These are phyloP conservation scores for Rhincodon typus DNA, from an alignment of 2,797 vertebrate species.

Conservation along the genomic window DNA sequence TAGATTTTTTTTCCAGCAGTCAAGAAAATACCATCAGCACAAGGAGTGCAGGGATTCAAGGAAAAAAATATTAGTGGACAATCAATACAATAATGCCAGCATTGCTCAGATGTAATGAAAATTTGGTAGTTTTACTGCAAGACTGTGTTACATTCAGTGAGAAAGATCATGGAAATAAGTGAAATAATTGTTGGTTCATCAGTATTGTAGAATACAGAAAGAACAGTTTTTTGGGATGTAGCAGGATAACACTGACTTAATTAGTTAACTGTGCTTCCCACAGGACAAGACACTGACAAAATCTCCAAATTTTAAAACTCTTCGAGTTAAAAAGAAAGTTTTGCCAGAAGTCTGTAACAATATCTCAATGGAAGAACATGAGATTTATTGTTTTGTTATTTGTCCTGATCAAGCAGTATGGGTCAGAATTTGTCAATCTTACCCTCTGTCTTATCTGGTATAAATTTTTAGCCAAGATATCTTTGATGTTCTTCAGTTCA, in stretches of 20 bases:
- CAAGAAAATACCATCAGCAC: background rate
- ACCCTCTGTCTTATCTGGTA: slow-evolving; percentile 91
- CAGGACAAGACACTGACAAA: background rate
- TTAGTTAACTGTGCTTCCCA: too few relatives aligned
- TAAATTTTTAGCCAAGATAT: slow-evolving; percentile 90
- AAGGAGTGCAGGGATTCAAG: background rate
- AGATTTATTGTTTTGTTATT: background rate
- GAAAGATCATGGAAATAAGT: background rate
- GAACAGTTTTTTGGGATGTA: background rate
- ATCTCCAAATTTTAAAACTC: background rate
- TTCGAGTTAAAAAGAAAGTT: background rate
- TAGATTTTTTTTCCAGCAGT: background rate
- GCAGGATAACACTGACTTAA: background rate
- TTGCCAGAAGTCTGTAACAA: background rate
- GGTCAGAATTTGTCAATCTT: slow-evolving; percentile 49
- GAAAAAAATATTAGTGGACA: background rate
- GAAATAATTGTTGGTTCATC: background rate
- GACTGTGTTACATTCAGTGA: background rate
- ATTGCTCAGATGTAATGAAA: background rate
- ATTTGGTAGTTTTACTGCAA: background rate
- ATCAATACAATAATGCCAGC: background rate
- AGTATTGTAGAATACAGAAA: background rate
- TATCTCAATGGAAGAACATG: background rate
- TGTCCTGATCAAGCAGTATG: too few relatives aligned
- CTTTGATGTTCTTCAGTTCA: slow-evolving; percentile 79